Conservation (phyloP, 2,888 invertebrate species). For the Cylindroiulus punctatus region DNA sequence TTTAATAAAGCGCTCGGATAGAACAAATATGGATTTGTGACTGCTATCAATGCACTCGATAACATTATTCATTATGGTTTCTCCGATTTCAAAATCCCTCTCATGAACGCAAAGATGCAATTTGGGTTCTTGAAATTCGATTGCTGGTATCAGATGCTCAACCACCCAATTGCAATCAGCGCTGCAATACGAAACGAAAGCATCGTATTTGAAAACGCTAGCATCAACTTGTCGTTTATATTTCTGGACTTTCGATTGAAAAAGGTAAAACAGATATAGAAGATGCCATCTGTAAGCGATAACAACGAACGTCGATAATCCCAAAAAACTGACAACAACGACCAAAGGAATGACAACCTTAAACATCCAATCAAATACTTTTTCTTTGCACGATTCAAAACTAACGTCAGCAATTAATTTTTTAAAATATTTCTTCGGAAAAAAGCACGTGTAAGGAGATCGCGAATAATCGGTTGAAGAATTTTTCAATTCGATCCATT, state of each 20-base stretch:
- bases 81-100: constrained; percentile 75
- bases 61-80: constrained; percentile 75
- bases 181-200: constrained; percentile 50
- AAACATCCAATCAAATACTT: constrained; percentile 48
- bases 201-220: constrained; percentile 50
- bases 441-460: constrained; percentile 41
- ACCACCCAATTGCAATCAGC: constrained; percentile 16
- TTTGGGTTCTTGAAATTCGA: constrained; percentile 50
- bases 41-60: constrained; percentile 74
- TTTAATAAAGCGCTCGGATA: constrained; percentile 76
- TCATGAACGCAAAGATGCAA: constrained; percentile 74
- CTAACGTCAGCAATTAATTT: background rate
- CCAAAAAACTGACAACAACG: background rate
- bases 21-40: constrained; percentile 74
- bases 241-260: constrained; percentile 13
- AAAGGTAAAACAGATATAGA: constrained; percentile 44
- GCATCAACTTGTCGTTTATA: background rate
- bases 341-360: background rate
- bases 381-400: background rate
- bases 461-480: background rate
- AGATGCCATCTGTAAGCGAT: constrained; percentile 49
- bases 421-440: constrained; percentile 48
- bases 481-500: constrained; percentile 23
- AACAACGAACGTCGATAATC: background rate
- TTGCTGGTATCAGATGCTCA: constrained; percentile 51